Percentiles rank a stretch among this genome's conserved stretches.
Evolutionary conservation across 2,888 invertebrate species (phyloP).

Genomic region (Odontocerum albicorne): DNA sequence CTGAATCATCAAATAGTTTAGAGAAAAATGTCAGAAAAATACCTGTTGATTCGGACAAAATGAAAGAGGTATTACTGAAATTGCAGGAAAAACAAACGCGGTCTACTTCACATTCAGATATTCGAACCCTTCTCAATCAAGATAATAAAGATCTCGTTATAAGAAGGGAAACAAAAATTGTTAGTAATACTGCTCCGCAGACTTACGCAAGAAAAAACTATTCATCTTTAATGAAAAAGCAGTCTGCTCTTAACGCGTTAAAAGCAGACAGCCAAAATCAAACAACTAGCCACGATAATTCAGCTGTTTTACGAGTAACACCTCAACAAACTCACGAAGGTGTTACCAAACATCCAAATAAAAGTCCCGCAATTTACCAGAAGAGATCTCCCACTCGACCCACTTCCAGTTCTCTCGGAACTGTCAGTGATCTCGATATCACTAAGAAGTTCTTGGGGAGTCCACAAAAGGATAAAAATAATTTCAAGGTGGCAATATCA

Average conservation of each 20-base stretch:
- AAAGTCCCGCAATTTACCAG: background rate
- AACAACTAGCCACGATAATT: slow-evolving; percentile 17
- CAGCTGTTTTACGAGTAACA: slow-evolving; percentile 19
- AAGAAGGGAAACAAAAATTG: slow-evolving; percentile 5
- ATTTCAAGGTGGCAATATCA: slow-evolving; percentile 8
- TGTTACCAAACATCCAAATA: background rate
- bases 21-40: background rate
- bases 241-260: slow-evolving; percentile 6
- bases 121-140: background rate
- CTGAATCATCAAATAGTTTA: no score
- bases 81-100: background rate
- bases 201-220: slow-evolving; percentile 30
- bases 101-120: background rate
- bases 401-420: no score
- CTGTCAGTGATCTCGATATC: no score
- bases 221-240: slow-evolving; percentile 18
- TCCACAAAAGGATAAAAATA: background rate
- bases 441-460: no score
- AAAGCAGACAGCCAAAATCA: slow-evolving; percentile 2
- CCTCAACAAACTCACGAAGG: background rate
- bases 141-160: background rate
- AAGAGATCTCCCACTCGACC: no score
- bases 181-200: slow-evolving; percentile 6
- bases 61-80: slow-evolving; percentile 3
- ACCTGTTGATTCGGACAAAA: background rate